These are phyloP conservation scores for Ctenopoma kingsleyae DNA, from an alignment of 2,797 vertebrate genomes.

Conservation along the genomic window DNA sequence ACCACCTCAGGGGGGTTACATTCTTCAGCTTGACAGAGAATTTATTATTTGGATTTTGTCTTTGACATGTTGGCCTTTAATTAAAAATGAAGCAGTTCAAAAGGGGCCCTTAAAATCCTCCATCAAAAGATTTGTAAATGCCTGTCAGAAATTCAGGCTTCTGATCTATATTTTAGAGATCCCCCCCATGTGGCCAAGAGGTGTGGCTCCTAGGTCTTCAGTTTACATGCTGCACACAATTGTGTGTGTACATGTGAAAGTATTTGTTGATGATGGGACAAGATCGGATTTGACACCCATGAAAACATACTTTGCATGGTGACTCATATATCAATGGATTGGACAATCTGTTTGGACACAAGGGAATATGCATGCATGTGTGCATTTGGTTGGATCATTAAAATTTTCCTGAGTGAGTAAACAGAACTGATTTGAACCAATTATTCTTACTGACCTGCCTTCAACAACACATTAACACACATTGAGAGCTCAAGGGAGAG, in stretches of 20 bases:
- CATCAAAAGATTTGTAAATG: conserved; percentile 78
- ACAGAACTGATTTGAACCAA: conserved; percentile 55
- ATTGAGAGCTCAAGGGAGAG: conserved; percentile 43
- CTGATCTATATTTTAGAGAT: conserved; percentile 76
- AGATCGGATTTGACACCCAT: conserved; percentile 48
- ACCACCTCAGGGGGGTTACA: conserved; percentile 12
- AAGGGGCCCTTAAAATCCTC: conserved; percentile 55
- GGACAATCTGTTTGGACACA: conserved; percentile 27
- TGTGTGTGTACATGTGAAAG: conserved; percentile 17
- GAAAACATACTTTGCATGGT: conserved; percentile 20
- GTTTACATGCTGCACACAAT: conserved; percentile 27
- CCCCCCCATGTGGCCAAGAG: conserved; percentile 56
- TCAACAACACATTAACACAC: conserved; percentile 56
- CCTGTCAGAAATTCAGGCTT: conserved; percentile 62
- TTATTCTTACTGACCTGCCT: conserved; percentile 53
- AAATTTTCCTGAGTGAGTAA: conserved; percentile 23
- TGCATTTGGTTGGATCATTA: conserved; percentile 31
- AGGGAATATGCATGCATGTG: conserved; percentile 25
- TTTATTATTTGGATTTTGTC: conserved; percentile 63
- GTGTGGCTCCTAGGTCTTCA: conserved; percentile 48
- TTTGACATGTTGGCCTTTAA: conserved; percentile 68
- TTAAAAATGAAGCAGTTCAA: conserved; percentile 69
- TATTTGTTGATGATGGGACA: conserved; percentile 14
- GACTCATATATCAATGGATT: conserved; percentile 47
- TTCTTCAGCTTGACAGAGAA: conserved; percentile 58